Evolutionary conservation across 2,113 vertebrate genomes (phyloP).

Genomic region (Gila orcuttii): DNA sequence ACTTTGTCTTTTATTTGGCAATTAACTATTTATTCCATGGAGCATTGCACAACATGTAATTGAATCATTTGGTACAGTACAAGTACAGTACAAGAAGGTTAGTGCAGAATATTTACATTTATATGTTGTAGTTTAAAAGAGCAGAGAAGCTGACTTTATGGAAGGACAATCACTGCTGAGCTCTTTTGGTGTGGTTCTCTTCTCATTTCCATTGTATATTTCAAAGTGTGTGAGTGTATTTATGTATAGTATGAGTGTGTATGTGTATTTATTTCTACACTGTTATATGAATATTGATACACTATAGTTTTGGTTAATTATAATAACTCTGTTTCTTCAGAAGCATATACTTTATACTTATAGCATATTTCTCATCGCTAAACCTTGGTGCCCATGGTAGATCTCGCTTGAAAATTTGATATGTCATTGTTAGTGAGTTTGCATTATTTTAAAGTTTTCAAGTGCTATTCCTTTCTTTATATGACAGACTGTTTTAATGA

Average conservation of each 20-base stretch:
- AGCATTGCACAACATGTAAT: background rate
- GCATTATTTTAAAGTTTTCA: background rate
- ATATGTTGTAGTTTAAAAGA: background rate
- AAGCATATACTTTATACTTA: background rate
- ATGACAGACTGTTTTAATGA: conserved; percentile 8
- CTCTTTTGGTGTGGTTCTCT: background rate
- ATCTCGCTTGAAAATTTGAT: background rate
- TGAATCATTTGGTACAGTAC: background rate
- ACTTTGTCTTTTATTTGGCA: background rate
- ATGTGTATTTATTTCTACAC: too few species aligned
- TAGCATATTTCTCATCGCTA: background rate
- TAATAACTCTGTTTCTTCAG: background rate
- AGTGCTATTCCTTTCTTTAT: background rate
- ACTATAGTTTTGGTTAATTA: too few species aligned
- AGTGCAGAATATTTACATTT: background rate
- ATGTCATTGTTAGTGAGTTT: background rate
- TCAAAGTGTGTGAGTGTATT: too few species aligned
- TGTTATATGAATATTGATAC: too few species aligned
- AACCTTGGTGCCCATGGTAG: background rate
- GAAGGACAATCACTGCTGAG: background rate
- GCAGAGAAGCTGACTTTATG: background rate
- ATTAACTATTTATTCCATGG: background rate
- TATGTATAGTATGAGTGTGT: too few species aligned
- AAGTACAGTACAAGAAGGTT: background rate
- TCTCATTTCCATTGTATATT: too few species aligned